Evolutionary conservation across 1,140 invertebrate genomes (phyloP).

Genomic region (Drosophila hydei): DNA sequence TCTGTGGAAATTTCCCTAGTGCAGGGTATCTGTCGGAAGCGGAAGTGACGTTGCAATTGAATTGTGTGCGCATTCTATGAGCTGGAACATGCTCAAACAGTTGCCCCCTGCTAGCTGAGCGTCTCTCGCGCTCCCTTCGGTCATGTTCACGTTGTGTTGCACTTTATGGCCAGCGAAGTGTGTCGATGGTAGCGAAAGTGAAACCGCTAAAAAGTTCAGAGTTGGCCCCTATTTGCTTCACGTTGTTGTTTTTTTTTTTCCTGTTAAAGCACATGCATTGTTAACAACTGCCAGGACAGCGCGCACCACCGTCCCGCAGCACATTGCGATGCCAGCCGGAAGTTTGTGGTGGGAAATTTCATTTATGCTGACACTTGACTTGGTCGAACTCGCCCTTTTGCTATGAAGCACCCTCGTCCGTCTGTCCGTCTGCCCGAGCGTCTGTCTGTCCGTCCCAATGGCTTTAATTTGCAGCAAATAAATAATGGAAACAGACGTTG

Average conservation of each 20-base stretch:
- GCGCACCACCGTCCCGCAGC: background rate
- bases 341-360: constrained; percentile 81
- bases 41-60: constrained; percentile 75
- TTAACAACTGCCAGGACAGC: constrained; percentile 44
- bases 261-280: constrained; percentile 65
- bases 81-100: constrained; percentile 49
- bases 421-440: background rate
- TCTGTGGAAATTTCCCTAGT: no score
- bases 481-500: constrained; percentile 73
- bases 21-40: constrained; percentile 45
- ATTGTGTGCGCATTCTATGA: constrained; percentile 61
- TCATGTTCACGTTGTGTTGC: constrained; percentile 46
- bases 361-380: constrained; percentile 82
- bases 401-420: background rate
- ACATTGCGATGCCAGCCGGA: constrained; percentile 55
- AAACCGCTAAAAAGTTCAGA: constrained; percentile 66
- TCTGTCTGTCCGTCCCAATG: background rate
- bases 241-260: constrained; percentile 27
- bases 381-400: constrained; percentile 40
- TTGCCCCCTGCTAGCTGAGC: constrained; percentile 20
- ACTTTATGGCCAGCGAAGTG: constrained; percentile 51
- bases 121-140: background rate
- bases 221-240: constrained; percentile 39
- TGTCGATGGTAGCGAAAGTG: constrained; percentile 56
- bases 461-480: constrained; percentile 79